Base-by-base conservation (phyloP, 2,888 invertebrate species). In the Fabriciana adippe region DNA sequence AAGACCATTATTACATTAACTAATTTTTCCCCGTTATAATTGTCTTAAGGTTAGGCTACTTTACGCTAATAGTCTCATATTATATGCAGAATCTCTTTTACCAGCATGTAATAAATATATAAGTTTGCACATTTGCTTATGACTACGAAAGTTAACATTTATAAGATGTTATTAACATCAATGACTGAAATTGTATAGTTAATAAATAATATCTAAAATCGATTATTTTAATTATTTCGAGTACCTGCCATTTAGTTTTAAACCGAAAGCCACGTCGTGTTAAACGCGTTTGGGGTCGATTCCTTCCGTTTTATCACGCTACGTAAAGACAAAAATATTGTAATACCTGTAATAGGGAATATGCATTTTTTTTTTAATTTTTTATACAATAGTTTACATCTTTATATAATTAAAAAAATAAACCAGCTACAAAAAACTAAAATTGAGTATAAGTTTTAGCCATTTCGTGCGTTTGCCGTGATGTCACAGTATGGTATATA, bases 141-240 rank as follows among this genome's bases (percentile, higher is more conserved):
- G 21, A 41, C 18, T 16, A 56, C 8, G 41, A 13, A 13, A 21
- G 21, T 57, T 47, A 6, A 47, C 8, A 8, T 57, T 47, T 47
- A 47, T 57, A 45, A 47, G 56, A n/a, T 57, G 41, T 47, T 57
- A 47, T n/a, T 8, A 2, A 47, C 45, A 57, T 57, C 57, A 47
- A 57, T 48, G 57, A 48, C 47, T 59, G 57, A 59, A 47, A n/a
- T 15, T 26, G 45, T 59, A 59, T 47, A n/a, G 47, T 21, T 47
- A 59, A n/a, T n/a, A 59, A 57, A 21, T 18, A 21, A 6, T 14
- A 45, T 21, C 26, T 48, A 5, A n/a, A 48, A 57, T 15, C 15
- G 3, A 45, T 47, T 11, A 14, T 18, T 47, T 56, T 59, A 47
- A 14, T 41, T 41, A 41, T 41, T 41, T 8, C 3, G 8, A 11